A percentile compares a stretch with the other conserved stretches of the same genome.
These are phyloP conservation scores for Seison nebaliae DNA, from an alignment of 1,140 invertebrate species.

Conservation along the genomic window DNA sequence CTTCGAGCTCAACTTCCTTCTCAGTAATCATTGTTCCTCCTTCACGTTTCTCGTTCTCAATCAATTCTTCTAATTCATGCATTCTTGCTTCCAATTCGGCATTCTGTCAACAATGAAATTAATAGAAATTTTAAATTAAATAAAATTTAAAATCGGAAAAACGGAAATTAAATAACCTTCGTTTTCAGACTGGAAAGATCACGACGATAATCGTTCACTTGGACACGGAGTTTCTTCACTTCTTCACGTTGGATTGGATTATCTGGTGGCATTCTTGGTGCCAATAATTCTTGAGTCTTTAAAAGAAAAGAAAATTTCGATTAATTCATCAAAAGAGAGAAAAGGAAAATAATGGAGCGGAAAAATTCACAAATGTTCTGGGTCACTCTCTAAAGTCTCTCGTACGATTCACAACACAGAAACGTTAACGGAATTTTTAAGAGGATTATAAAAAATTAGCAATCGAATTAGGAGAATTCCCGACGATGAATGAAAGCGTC, in stretches of 20 bases:
- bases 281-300: conserved; percentile 7
- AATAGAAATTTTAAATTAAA: background rate
- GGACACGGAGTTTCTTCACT: conserved; percentile 3
- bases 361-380: no score
- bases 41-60: conserved; percentile 4
- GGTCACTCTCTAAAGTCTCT: no score
- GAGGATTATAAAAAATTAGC: no score
- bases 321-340: background rate
- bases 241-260: conserved; percentile 9
- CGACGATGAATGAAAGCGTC: no score
- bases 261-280: conserved; percentile 1
- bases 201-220: conserved; percentile 5
- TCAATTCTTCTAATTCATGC: conserved; percentile 9
- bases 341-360: background rate
- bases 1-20: conserved; percentile 10
- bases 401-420: no score
- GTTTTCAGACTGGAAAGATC: conserved; percentile 11
- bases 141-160: background rate
- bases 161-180: background rate
- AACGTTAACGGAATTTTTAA: no score
- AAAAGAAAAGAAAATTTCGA: background rate
- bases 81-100: conserved; percentile 11
- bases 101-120: conserved; percentile 1
- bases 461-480: no score
- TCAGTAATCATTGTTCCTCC: conserved; percentile 7